Base-by-base conservation (phyloP, 2,797 vertebrate genomes). In the Coendou prehensilis region DNA sequence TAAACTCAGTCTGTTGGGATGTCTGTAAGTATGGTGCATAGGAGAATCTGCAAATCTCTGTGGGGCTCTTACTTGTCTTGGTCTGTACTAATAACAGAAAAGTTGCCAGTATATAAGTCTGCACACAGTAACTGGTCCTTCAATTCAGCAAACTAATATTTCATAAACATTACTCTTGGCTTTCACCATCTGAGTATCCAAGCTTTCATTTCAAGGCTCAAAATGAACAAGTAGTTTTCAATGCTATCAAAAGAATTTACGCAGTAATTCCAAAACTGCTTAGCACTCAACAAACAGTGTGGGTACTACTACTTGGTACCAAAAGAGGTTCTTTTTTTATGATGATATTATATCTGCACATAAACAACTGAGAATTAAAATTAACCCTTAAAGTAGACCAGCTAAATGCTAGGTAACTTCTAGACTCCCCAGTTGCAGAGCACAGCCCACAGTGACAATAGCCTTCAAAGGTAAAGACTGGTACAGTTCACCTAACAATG, bases 311-410 rank as follows among this genome's bases (percentile, higher is more conserved):
- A n/a, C 10, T 95, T 17, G 30, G 56, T 63, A 0, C 47, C 92
- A 86, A 86, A 94, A 96, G 28, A 15, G 56, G 4, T 6, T 92
- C 91, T 82, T 85, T 92, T 92, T 28, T 69, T 57, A 91, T 87
- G 47, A 93, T 85, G 64, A 64, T 6, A 22, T 28, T 75, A 13
- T 78, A 4, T 57, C 83, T 5, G 92, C 2, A 95, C 3, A 79
- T 26, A 37, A 41, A 81, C 15, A 97, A 89, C 4, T 71, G 26
- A 82, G 47, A 91, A 93, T 95, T 54, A 94, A 97, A 96, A 91
- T 85, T 96, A 96, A 92, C 50, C 30, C 2, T 75, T 94, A 95
- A 52, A n/a, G 79, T 9, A 89, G 20, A 59, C 33, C 3, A 93
- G 0, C 67, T 95, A 90, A 79, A 69, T 87, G 47, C 33, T 20